Percentiles rank a stretch among this genome's conserved stretches.
Conservation (phyloP, 2,888 invertebrate genomes). For the Trissoscelio sp. region DNA sequence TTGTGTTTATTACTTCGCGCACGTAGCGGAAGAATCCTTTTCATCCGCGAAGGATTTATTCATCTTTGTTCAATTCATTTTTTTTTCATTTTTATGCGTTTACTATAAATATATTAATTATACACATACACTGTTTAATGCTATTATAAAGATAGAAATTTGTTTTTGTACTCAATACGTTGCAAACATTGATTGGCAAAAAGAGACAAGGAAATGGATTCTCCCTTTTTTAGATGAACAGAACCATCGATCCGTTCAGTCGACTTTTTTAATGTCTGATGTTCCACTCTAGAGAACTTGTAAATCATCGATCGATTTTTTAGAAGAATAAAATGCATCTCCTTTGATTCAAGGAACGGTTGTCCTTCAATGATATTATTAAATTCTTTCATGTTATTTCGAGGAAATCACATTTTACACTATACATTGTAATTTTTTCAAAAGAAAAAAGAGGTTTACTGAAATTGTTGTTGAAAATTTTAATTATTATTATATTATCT, state of each 20-base stretch:
- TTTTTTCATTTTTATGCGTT: conserved; percentile 29
- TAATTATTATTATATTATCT: no score
- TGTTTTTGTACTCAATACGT: conserved; percentile 14
- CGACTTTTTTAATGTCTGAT: conserved; percentile 20
- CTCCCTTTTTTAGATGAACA: conserved; percentile 14
- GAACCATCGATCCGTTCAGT: conserved; percentile 29
- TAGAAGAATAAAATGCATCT: background rate
- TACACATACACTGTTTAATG: background rate
- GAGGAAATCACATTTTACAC: no score
- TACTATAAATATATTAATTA: conserved; percentile 8
- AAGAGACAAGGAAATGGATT: conserved; percentile 37
- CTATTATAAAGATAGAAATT: background rate
- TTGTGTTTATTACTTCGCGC: conserved; percentile 28
- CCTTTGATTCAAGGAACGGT: background rate
- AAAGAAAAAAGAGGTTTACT: no score
- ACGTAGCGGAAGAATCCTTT: conserved; percentile 30
- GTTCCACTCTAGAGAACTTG: conserved; percentile 29
- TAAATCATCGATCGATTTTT: conserved; percentile 39
- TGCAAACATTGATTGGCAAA: background rate
- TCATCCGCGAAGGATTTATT: conserved; percentile 25
- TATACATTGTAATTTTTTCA: no score
- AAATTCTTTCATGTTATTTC: background rate
- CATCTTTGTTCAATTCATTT: background rate
- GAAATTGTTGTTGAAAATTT: no score
- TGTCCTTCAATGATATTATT: background rate